Percentiles rank a stretch among this genome's conserved stretches.
phyloP scores from a whole-genome alignment of 1,140 invertebrate species.

The Sinonovacula constricta region DNA sequence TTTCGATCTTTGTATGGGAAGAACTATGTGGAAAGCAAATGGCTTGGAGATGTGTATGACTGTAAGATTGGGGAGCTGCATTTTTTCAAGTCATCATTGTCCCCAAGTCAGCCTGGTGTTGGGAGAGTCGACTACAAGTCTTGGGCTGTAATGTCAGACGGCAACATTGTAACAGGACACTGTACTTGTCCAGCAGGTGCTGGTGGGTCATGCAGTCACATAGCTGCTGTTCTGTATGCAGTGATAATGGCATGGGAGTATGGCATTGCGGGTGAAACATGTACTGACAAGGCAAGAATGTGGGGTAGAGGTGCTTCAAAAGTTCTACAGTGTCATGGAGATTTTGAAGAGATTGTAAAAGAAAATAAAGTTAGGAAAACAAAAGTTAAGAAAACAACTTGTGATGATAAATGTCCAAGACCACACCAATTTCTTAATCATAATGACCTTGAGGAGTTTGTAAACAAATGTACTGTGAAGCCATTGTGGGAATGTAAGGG shows the following conservation, averaged over 20 bases:
- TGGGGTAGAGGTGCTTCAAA: too few species aligned
- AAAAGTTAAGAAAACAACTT: too few species aligned
- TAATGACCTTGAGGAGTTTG: not conserved
- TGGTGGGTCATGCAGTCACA: conserved; percentile 50
- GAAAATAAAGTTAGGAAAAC: not conserved
- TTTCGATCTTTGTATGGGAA: conserved; percentile 25
- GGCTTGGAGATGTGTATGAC: conserved; percentile 33
- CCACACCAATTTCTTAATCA: conserved; percentile 8
- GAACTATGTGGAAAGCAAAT: too few species aligned
- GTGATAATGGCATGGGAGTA: conserved; percentile 27
- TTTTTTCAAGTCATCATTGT: conserved; percentile 21
- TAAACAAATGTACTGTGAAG: not conserved
- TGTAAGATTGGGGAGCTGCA: not conserved
- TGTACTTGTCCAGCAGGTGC: conserved; percentile 55
- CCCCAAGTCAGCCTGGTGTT: conserved; percentile 28
- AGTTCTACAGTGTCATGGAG: not conserved
- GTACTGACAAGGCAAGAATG: too few species aligned
- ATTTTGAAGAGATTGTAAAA: conserved; percentile 2
- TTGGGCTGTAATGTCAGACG: conserved; percentile 7
- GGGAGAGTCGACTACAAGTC: conserved; percentile 18
- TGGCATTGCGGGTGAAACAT: not conserved
- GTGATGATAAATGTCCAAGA: not conserved
- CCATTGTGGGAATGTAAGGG: conserved; percentile 16
- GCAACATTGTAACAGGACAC: conserved; percentile 8
- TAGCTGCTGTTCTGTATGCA: conserved; percentile 51